phyloP scores from a whole-genome alignment of 2,113 vertebrate species.

The Callocephalon fimbriatum region DNA sequence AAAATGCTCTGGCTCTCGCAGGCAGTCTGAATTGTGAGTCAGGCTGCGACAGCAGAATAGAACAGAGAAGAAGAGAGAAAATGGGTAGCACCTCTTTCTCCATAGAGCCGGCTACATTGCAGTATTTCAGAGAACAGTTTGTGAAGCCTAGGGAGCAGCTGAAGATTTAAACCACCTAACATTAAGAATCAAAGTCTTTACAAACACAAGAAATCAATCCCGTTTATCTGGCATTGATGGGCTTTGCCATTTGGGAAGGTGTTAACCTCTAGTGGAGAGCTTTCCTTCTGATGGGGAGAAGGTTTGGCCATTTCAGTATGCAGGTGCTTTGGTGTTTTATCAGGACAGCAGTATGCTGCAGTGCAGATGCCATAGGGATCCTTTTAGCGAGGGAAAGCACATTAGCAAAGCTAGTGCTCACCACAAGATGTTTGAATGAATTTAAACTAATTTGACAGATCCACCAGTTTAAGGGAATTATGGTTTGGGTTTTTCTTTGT shows the following conservation, averaged over 20 bases:
- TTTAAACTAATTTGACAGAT: background rate
- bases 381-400: background rate
- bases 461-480: background rate
- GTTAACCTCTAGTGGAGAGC: background rate
- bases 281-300: background rate
- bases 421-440: background rate
- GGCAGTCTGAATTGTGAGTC: background rate
- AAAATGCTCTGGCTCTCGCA: background rate
- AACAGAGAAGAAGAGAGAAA: background rate
- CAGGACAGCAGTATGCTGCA: rapidly evolving
- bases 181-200: background rate
- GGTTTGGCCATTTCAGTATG: rapidly evolving
- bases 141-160: background rate
- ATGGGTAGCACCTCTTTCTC: background rate
- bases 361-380: background rate
- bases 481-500: no score
- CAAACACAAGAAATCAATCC: rapidly evolving
- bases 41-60: background rate
- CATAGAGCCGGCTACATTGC: background rate
- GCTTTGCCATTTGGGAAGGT: background rate
- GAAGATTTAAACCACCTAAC: background rate
- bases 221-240: rapidly evolving
- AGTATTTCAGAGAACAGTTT: background rate
- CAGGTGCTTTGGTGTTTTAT: background rate
- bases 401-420: background rate